These are phyloP conservation scores for Drosophila nigricruria DNA, from an alignment of 2,888 invertebrate species.

Conservation along the genomic window DNA sequence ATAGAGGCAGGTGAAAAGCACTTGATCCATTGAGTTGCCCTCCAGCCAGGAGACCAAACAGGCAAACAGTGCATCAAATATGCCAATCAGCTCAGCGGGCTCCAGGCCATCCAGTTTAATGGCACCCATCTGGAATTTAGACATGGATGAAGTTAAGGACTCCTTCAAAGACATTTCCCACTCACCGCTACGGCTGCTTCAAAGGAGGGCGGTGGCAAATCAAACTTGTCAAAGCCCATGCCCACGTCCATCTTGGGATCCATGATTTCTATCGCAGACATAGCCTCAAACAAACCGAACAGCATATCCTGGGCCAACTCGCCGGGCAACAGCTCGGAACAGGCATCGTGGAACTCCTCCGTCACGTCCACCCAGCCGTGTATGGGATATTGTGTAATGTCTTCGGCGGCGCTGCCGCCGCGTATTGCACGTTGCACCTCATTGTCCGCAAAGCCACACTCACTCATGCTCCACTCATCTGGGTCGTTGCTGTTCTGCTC, in stretches of 20 bases:
- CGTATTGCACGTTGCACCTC: constrained; percentile 77
- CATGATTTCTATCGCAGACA: constrained; percentile 99
- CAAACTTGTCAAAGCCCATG: constrained; percentile 96
- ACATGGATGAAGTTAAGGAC: neutral
- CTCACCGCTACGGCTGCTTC: constrained; percentile 93
- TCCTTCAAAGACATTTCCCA: neutral
- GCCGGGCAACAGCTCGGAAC: constrained; percentile 92
- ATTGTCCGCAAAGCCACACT: constrained; percentile 73
- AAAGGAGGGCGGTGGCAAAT: constrained; percentile 93
- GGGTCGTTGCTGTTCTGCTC: constrained; percentile 45
- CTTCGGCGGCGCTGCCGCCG: constrained; percentile 69
- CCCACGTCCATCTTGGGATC: constrained; percentile 99
- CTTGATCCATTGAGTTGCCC: constrained; percentile 98
- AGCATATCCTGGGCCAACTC: constrained; percentile 96
- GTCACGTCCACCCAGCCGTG: constrained; percentile 85
- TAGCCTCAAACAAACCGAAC: constrained; percentile 98
- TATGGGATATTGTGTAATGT: constrained; percentile 81
- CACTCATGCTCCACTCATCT: constrained; percentile 74
- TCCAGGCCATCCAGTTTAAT: constrained; percentile 92
- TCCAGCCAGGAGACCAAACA: constrained; percentile 99
- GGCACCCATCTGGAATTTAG: constrained; percentile 88
- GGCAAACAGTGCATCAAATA: constrained; percentile 96
- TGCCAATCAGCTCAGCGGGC: constrained; percentile 93
- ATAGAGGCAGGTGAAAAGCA: constrained; percentile 98
- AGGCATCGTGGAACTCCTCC: constrained; percentile 88